These are phyloP conservation scores for Hoplodrina ambigua DNA, from an alignment of 2,888 invertebrate genomes.

Conservation along the genomic window DNA sequence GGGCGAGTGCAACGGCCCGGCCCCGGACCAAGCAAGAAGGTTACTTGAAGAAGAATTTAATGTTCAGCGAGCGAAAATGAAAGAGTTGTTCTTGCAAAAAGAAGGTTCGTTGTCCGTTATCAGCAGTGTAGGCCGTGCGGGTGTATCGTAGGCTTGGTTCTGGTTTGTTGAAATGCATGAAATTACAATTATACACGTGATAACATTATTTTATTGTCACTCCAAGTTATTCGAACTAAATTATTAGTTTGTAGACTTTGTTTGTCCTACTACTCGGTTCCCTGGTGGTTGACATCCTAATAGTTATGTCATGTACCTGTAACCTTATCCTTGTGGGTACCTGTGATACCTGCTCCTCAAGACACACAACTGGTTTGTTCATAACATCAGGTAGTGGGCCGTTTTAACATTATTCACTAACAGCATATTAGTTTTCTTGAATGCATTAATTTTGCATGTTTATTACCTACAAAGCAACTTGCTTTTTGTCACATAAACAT, in stretches of 20 bases:
- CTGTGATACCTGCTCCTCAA: constrained; percentile 15
- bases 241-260: constrained; percentile 35
- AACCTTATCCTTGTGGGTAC: constrained; percentile 34
- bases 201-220: constrained; percentile 36
- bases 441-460: constrained; percentile 42
- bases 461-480: not conserved
- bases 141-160: constrained; percentile 57
- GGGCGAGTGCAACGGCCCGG: constrained; percentile 71
- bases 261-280: constrained; percentile 36
- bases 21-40: constrained; percentile 75
- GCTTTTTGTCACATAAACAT: not conserved
- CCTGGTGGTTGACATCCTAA: constrained; percentile 20
- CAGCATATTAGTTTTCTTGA: constrained; percentile 4
- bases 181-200: constrained; percentile 40
- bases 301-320: constrained; percentile 1
- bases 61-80: constrained; percentile 97
- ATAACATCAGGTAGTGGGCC: constrained; percentile 31
- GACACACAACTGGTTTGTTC: constrained; percentile 30
- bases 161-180: constrained; percentile 62
- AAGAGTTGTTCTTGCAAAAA: constrained; percentile 97
- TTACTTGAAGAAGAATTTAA: constrained; percentile 96
- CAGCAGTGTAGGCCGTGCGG: constrained; percentile 61
- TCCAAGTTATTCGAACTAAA: constrained; percentile 11
- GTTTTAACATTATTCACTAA: constrained; percentile 9
- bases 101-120: constrained; percentile 92